Evolutionary conservation across 2,888 invertebrate genomes (phyloP).

Genomic region (Limnephilus rhombicus): DNA sequence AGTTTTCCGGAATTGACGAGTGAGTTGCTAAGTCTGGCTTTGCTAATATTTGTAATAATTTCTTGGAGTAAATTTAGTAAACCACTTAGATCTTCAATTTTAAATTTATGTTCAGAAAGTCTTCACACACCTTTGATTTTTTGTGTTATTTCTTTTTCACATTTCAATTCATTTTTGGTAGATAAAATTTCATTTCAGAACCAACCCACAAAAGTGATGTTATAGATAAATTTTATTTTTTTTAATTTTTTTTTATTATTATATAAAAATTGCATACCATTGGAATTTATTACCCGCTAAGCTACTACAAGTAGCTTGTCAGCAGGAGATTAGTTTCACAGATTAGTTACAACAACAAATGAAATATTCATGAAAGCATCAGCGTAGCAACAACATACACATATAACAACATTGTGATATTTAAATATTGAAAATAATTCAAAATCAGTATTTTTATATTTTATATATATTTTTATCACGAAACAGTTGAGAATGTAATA

Average conservation of each 20-base stretch:
- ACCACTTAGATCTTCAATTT: not conserved
- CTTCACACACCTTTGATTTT: not conserved
- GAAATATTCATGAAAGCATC: too few species aligned
- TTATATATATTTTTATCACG: too few species aligned
- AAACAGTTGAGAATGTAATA: too few species aligned
- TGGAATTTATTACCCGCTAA: too few species aligned
- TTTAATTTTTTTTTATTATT: not conserved
- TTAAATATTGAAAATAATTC: too few species aligned
- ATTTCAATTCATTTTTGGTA: not conserved
- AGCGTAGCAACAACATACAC: too few species aligned
- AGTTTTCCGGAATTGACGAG: constrained; percentile 78
- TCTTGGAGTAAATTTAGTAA: not conserved
- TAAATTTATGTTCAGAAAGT: not conserved
- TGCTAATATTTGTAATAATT: not conserved
- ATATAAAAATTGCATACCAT: too few species aligned
- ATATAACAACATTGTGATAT: too few species aligned
- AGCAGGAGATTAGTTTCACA: too few species aligned
- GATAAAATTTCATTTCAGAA: not conserved
- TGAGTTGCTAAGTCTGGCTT: constrained; percentile 70
- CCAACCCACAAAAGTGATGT: not conserved
- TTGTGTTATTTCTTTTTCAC: not conserved
- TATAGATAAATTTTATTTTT: not conserved
- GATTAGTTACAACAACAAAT: too few species aligned
- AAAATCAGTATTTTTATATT: too few species aligned
- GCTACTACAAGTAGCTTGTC: too few species aligned